Percentiles rank a stretch among this genome's conserved stretches.
Evolutionary conservation across 1,140 invertebrate genomes (phyloP).

Genomic region (Charaxes varanes): DNA sequence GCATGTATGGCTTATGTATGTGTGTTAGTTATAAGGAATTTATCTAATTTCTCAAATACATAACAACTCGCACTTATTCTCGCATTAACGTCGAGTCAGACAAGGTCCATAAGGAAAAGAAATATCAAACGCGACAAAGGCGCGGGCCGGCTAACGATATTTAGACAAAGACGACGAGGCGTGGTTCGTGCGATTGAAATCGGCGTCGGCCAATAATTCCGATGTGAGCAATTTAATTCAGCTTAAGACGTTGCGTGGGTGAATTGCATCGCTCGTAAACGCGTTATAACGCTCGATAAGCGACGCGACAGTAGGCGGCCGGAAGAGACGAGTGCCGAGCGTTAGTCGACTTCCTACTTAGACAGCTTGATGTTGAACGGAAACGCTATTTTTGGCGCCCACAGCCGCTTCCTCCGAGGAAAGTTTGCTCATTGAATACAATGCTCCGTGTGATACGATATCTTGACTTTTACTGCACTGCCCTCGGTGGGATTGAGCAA

Average conservation of each 20-base stretch:
- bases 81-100: too few species aligned
- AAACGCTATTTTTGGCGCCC: constrained; percentile 71
- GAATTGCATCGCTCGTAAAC: constrained; percentile 58
- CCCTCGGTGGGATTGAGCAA: background rate
- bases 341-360: constrained; percentile 70
- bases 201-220: constrained; percentile 50
- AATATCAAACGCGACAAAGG: too few species aligned
- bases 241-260: constrained; percentile 61
- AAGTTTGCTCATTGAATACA: constrained; percentile 49
- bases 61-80: too few species aligned
- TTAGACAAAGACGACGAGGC: constrained; percentile 13
- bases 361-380: constrained; percentile 49
- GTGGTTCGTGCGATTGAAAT: constrained; percentile 30
- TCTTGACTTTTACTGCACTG: background rate
- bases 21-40: too few species aligned
- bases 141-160: constrained; percentile 13
- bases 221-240: constrained; percentile 65
- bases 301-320: constrained; percentile 64
- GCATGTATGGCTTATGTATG: too few species aligned
- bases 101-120: too few species aligned
- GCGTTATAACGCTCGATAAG: constrained; percentile 66
- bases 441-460: constrained; percentile 31
- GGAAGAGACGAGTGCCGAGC: constrained; percentile 54
- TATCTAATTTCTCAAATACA: too few species aligned
- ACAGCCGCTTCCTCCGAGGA: constrained; percentile 62